These are phyloP conservation scores for Enteromius mattozi DNA, from an alignment of 2,797 vertebrate genomes.

Conservation along the genomic window DNA sequence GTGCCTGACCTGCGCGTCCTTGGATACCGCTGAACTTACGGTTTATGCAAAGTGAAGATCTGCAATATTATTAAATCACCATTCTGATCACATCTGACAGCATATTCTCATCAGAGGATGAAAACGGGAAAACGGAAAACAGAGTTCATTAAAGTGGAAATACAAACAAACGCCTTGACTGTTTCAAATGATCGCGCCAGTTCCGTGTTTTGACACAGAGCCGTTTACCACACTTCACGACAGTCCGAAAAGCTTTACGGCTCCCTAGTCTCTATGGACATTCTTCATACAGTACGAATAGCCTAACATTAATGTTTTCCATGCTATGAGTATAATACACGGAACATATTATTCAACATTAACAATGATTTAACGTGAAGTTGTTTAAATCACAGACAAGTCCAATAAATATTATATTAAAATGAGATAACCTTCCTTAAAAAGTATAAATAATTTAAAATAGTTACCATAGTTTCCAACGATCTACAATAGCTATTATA, in stretches of 20 bases:
- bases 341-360: neutral
- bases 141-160: neutral
- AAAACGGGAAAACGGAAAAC: neutral
- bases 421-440: neutral
- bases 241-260: conserved; percentile 57
- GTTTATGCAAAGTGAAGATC: conserved; percentile 6
- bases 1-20: conserved; percentile 28
- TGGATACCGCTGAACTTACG: conserved; percentile 18
- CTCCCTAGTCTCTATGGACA: neutral
- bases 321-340: neutral
- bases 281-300: neutral
- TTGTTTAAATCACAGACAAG: conserved; percentile 3
- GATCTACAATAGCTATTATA: neutral
- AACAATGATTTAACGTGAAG: neutral
- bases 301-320: neutral
- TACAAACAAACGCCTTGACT: neutral
- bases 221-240: conserved; percentile 67
- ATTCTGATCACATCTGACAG: neutral
- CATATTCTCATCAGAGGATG: neutral
- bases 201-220: conserved; percentile 63
- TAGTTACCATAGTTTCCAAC: neutral
- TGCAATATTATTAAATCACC: neutral
- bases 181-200: conserved; percentile 82
- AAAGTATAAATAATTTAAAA: neutral
- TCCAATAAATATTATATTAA: neutral